Conservation (phyloP, 2,888 invertebrate species). For the Tridacna gigas region DNA sequence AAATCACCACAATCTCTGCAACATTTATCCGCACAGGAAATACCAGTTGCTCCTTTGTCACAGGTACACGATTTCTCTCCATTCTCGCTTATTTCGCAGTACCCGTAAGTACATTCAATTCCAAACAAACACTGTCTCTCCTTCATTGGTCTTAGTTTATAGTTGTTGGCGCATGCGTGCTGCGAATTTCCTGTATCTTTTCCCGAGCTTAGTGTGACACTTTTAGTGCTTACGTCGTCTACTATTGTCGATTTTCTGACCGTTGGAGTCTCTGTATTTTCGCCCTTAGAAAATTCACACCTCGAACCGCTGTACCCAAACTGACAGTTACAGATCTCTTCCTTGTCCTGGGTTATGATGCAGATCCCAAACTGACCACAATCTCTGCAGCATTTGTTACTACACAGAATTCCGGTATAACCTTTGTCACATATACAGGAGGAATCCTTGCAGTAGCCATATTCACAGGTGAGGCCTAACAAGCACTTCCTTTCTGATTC, state of each 20-base stretch:
- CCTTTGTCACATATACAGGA: not conserved
- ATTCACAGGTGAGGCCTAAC: not conserved
- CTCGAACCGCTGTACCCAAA: not conserved
- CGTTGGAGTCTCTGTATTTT: not conserved
- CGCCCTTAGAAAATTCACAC: not conserved
- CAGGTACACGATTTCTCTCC: not conserved
- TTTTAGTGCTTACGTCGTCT: not conserved
- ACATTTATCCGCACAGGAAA: slow-evolving; percentile 44
- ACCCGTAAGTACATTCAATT: not conserved
- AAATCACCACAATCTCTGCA: slow-evolving; percentile 47
- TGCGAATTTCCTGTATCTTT: not conserved
- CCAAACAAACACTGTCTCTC: not conserved
- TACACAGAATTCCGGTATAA: not conserved
- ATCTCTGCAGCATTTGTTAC: not conserved
- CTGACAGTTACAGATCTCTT: not conserved
- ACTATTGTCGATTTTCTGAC: not conserved
- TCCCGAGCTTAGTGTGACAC: no score
- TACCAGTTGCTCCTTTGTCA: slow-evolving; percentile 8
- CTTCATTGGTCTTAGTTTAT: not conserved
- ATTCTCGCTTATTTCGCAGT: no score
- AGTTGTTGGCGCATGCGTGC: not conserved
- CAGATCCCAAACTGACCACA: not conserved
- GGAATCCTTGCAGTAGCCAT: not conserved
- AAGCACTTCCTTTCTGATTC: not conserved
- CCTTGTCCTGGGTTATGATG: not conserved